Percentiles rank a stretch among this genome's conserved stretches.
These are phyloP conservation scores for Orientallactaga bullata DNA, from an alignment of 2,113 vertebrate species.

Conservation along the genomic window DNA sequence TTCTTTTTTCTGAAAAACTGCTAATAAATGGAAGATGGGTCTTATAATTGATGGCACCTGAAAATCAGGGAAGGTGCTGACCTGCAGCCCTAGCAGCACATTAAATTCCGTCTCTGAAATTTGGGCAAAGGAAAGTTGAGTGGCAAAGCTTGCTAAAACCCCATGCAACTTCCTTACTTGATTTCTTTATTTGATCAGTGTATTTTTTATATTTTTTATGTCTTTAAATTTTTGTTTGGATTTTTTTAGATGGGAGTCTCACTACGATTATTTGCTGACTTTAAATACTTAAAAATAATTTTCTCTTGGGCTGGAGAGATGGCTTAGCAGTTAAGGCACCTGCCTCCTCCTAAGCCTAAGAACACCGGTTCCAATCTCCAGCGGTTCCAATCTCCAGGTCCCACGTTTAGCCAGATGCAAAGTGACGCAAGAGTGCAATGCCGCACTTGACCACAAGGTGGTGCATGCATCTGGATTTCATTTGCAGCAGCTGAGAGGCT, in stretches of 20 bases:
- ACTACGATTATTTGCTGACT: neutral
- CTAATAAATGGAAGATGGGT: conserved; percentile 42
- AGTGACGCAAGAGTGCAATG: no score
- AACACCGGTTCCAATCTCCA: no score
- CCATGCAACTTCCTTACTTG: rapidly evolving
- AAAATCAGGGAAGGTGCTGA: neutral
- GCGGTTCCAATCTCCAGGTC: no score
- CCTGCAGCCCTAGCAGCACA: rapidly evolving
- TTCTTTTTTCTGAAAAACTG: conserved; percentile 24
- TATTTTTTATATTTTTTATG: neutral
- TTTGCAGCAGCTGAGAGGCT: no score
- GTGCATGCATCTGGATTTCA: no score
- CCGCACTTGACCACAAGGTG: no score
- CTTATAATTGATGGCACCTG: conserved; percentile 42
- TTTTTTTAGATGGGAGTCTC: no score
- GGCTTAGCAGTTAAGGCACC: no score
- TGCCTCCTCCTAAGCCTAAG: no score
- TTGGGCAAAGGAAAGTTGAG: neutral
- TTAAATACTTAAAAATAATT: neutral
- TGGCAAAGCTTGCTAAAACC: neutral
- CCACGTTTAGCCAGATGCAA: no score
- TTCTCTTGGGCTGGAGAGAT: no score
- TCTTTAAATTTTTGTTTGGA: no score
- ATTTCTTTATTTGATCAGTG: neutral
- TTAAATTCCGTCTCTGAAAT: neutral